These are phyloP conservation scores for Tupiocoris notatus DNA, from an alignment of 2,888 invertebrate genomes.

Conservation along the genomic window DNA sequence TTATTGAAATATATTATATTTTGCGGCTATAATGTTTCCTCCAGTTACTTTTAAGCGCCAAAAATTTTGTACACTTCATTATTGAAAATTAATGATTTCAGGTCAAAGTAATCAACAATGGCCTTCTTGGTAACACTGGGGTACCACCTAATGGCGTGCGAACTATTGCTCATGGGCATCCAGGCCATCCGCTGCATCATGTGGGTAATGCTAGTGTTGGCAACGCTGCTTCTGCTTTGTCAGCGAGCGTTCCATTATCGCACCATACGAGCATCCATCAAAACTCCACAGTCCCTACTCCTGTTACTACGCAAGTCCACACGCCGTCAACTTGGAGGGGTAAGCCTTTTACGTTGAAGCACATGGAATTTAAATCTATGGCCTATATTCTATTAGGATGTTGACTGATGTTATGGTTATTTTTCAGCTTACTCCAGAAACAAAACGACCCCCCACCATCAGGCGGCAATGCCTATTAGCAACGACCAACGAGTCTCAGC, in stretches of 20 bases:
- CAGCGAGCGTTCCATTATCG: conserved; percentile 1
- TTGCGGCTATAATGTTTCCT: no score
- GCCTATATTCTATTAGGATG: no score
- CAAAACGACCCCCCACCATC: conserved; percentile 11
- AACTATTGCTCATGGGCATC: conserved; percentile 5
- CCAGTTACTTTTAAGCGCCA: no score
- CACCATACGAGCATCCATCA: conserved; percentile 14
- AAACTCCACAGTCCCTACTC: conserved; percentile 5
- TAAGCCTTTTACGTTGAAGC: no score
- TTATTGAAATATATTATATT: no score
- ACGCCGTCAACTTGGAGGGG: neutral
- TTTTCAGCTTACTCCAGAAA: conserved; percentile 19
- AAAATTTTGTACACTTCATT: no score
- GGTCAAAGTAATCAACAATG: conserved; percentile 36
- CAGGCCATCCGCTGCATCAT: neutral
- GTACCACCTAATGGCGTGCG: conserved; percentile 23
- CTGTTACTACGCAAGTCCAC: neutral
- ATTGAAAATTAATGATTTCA: neutral
- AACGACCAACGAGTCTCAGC: neutral
- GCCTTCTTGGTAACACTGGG: neutral
- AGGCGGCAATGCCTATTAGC: neutral
- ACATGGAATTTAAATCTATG: no score
- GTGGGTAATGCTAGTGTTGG: neutral
- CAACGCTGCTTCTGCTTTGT: neutral
- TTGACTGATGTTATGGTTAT: no score